A percentile compares a stretch with the other conserved stretches of the same genome.
phyloP scores from a whole-genome alignment of 2,888 invertebrate species.

The Dermolepida albohirtum region DNA sequence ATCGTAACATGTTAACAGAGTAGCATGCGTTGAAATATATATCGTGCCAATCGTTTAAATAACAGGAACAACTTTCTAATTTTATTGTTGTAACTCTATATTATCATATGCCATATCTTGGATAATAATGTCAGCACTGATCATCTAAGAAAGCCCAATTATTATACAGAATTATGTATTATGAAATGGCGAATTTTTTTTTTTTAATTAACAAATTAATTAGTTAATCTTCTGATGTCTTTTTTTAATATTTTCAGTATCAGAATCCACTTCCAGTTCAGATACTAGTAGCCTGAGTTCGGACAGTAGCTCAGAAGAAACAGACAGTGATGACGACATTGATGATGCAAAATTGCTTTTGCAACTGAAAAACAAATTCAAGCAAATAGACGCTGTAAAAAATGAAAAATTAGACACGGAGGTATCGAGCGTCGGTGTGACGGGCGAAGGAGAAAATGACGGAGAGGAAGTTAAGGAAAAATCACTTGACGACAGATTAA shows the following conservation, averaged over 20 bases:
- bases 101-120: no score
- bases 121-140: no score
- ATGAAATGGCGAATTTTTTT: no score
- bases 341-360: slow-evolving; percentile 61
- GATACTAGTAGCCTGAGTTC: slow-evolving; percentile 64
- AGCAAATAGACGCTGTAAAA: slow-evolving; percentile 62
- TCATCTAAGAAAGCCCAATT: no score
- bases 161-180: no score
- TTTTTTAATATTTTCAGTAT: slow-evolving; percentile 50
- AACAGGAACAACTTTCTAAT: no score
- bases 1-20: no score
- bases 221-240: background rate
- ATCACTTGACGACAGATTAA: slow-evolving; percentile 59
- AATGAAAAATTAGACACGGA: slow-evolving; percentile 52
- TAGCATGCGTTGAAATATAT: no score
- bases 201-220: background rate
- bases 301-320: slow-evolving; percentile 67
- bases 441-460: slow-evolving; percentile 55
- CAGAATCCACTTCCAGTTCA: slow-evolving; percentile 61
- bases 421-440: slow-evolving; percentile 32
- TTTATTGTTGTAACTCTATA: no score
- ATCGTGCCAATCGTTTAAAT: no score
- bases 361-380: slow-evolving; percentile 59
- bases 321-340: slow-evolving; percentile 65
- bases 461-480: slow-evolving; percentile 47